Conservation (phyloP, 2,888 invertebrate species). For the Mylabris sibirica region DNA sequence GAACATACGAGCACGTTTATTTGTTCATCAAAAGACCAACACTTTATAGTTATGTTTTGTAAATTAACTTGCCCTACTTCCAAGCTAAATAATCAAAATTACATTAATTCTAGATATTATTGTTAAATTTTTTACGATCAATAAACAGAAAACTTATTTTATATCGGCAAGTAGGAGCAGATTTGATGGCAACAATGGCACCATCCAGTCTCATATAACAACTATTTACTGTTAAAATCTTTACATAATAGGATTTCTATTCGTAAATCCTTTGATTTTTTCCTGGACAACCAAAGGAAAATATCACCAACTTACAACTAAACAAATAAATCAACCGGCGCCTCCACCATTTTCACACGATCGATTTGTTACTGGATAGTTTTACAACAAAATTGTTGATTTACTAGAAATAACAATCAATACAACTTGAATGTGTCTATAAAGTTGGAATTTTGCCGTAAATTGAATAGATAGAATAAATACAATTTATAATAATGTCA, state of each 20-base stretch:
- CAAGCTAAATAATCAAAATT: no score
- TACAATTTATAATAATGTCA: not conserved
- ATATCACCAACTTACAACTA: not conserved
- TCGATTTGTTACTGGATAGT: not conserved
- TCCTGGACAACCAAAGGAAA: not conserved
- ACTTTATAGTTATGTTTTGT: not conserved
- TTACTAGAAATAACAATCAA: not conserved
- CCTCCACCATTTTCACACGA: not conserved
- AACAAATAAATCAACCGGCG: not conserved
- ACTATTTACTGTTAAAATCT: not conserved
- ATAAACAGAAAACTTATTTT: not conserved
- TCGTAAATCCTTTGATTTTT: not conserved
- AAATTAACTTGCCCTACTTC: not conserved
- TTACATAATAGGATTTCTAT: not conserved
- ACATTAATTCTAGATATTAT: not conserved
- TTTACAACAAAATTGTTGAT: not conserved
- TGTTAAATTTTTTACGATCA: not conserved
- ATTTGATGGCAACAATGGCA: not conserved
- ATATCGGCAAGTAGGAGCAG: not conserved
- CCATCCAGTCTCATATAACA: not conserved
- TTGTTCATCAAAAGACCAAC: not conserved
- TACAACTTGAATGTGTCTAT: not conserved
- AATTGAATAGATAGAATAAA: constrained; percentile 2
- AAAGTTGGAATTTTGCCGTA: not conserved
- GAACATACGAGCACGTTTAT: not conserved